These are phyloP conservation scores for Lasioglossum vierecki DNA, from an alignment of 2,888 invertebrate genomes.

Conservation along the genomic window DNA sequence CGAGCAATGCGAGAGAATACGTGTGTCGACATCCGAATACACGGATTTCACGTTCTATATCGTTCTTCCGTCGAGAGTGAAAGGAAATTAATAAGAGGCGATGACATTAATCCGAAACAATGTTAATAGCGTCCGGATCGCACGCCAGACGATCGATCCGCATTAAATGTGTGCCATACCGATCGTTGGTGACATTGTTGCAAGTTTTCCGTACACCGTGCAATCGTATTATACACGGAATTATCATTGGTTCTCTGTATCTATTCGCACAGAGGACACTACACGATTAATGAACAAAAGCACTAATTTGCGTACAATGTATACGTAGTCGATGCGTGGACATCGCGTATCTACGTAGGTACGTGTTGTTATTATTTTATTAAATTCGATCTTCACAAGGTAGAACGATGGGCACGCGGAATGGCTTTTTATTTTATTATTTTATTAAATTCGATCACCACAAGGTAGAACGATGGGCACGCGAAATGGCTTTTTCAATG, in stretches of 20 bases:
- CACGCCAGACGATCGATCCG: neutral
- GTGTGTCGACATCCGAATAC: neutral
- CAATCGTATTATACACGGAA: neutral
- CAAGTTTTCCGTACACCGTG: neutral
- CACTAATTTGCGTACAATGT: neutral
- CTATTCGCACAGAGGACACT: neutral
- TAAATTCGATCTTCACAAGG: neutral
- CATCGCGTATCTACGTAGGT: neutral
- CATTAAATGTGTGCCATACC: neutral
- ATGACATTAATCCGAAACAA: conserved; percentile 39
- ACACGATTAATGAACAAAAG: neutral
- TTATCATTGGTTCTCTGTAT: neutral
- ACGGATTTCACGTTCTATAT: neutral
- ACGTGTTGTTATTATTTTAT: neutral
- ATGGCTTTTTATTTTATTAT: neutral
- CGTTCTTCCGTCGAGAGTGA: neutral
- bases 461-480: neutral
- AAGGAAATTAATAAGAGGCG: conserved; percentile 17
- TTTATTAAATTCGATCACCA: neutral
- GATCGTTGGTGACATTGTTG: neutral
- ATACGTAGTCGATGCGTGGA: neutral
- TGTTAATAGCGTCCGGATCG: conserved; percentile 23
- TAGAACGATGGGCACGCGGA: neutral
- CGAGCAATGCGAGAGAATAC: neutral
- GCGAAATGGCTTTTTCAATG: neutral